phyloP scores from a whole-genome alignment of 2,797 vertebrate species.

The Hippocampus kuda region DNA sequence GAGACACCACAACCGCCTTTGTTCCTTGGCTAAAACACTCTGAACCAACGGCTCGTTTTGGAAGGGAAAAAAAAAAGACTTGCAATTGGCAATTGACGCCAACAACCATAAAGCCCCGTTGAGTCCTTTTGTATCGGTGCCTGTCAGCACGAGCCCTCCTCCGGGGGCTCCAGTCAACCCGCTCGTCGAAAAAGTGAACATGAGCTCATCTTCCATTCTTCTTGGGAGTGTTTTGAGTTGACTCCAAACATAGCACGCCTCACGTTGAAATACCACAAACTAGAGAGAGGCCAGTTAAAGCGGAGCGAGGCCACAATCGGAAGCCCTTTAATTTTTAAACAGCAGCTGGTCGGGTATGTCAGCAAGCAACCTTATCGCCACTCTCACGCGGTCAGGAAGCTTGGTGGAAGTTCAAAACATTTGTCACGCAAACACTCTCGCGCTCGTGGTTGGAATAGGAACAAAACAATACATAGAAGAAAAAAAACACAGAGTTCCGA shows the following conservation, averaged over 20 bases:
- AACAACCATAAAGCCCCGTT: constrained; percentile 28
- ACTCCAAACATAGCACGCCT: neutral
- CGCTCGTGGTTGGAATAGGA: constrained; percentile 44
- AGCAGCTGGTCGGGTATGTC: constrained; percentile 53
- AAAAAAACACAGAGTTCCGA: neutral
- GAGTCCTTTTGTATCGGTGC: constrained; percentile 59
- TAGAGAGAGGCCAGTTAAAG: neutral
- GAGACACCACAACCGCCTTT: constrained; percentile 58
- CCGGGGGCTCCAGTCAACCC: constrained; percentile 25
- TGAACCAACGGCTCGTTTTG: constrained; percentile 16
- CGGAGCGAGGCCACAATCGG: constrained; percentile 26
- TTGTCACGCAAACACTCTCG: constrained; percentile 18
- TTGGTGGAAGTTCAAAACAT: neutral
- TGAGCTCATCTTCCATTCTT: too few relatives aligned
- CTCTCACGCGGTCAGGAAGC: constrained; percentile 17
- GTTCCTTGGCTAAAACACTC: constrained; percentile 35
- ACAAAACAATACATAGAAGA: constrained; percentile 8
- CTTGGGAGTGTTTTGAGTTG: neutral
- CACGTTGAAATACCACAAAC: neutral
- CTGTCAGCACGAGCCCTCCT: constrained; percentile 37
- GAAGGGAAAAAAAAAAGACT: neutral
- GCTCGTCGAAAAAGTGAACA: constrained; percentile 17
- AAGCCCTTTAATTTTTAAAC: constrained; percentile 73
- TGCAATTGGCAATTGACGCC: neutral
- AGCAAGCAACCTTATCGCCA: constrained; percentile 18